These are phyloP conservation scores for Actinostola sp. DNA, from an alignment of 92 coral and sea anemone genomes.

Conservation along the genomic window DNA sequence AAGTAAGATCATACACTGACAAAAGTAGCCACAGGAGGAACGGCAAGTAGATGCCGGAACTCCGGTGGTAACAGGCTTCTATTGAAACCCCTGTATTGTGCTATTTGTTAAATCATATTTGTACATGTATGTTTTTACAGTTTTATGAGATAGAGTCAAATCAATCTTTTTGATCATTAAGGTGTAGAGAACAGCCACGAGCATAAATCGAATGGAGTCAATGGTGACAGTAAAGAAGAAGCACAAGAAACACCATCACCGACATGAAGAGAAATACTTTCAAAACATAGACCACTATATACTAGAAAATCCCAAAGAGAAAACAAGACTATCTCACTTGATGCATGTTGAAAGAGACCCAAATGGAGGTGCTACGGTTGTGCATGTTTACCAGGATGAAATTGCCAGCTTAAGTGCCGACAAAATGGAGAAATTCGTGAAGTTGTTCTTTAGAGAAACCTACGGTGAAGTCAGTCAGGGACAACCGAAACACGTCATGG, in stretches of 20 bases:
- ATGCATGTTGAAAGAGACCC: conserved; percentile 83
- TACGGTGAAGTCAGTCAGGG: conserved; percentile 84
- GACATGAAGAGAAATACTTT: conserved; percentile 68
- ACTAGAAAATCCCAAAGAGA: conserved; percentile 79
- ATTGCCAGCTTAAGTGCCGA: conserved; percentile 80
- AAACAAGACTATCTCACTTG: conserved; percentile 81
- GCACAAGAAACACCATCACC: conserved; percentile 81
- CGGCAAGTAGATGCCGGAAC: too few relatives aligned
- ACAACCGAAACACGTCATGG: conserved; percentile 85
- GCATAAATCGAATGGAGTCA: conserved; percentile 34
- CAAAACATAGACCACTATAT: conserved; percentile 68
- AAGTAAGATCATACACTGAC: too few relatives aligned
- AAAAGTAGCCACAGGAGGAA: too few relatives aligned
- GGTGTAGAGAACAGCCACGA: conserved; percentile 59
- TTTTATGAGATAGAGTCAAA: too few relatives aligned
- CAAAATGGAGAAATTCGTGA: conserved; percentile 86
- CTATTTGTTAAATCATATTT: too few relatives aligned
- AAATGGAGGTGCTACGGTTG: conserved; percentile 91
- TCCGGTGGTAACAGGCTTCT: too few relatives aligned
- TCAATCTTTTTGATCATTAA: not conserved
- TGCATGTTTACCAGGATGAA: conserved; percentile 88
- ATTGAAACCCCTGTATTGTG: too few relatives aligned
- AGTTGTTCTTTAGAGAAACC: conserved; percentile 86
- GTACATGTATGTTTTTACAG: too few relatives aligned
- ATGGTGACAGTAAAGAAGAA: conserved; percentile 80